Percentiles rank a stretch among this genome's conserved stretches.
These are phyloP conservation scores for Colistium nudipinnis DNA, from an alignment of 2,113 vertebrate species.

Conservation along the genomic window DNA sequence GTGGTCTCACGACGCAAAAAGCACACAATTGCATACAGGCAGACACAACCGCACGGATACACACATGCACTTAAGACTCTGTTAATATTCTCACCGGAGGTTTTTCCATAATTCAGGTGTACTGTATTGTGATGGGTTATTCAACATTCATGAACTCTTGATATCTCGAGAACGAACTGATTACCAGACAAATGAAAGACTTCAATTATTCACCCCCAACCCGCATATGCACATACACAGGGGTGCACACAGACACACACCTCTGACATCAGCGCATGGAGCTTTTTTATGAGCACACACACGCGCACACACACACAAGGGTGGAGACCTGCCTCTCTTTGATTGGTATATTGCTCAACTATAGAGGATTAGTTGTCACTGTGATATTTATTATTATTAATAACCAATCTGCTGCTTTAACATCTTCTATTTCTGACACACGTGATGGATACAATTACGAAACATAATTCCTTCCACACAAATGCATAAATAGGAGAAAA, in stretches of 20 bases:
- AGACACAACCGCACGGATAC: slow-evolving; percentile 52
- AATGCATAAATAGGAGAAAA: not conserved
- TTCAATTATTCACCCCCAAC: slow-evolving; percentile 96
- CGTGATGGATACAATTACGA: slow-evolving; percentile 35
- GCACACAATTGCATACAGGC: slow-evolving; percentile 47
- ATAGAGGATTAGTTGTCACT: slow-evolving; percentile 60
- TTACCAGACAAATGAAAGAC: slow-evolving; percentile 99
- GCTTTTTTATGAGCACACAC: slow-evolving; percentile 44
- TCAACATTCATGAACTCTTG: slow-evolving; percentile 99
- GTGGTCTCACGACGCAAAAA: slow-evolving; percentile 42
- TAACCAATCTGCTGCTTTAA: slow-evolving; percentile 67
- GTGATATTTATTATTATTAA: slow-evolving; percentile 77
- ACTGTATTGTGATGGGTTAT: slow-evolving; percentile 99
- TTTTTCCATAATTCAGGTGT: slow-evolving; percentile 99
- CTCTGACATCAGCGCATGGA: slow-evolving; percentile 36
- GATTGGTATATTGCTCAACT: slow-evolving; percentile 47
- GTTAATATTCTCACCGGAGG: slow-evolving; percentile 96
- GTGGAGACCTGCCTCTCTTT: slow-evolving; percentile 51
- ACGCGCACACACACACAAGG: slow-evolving; percentile 18
- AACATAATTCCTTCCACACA: not conserved
- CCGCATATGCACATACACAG: slow-evolving; percentile 73
- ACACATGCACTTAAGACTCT: slow-evolving; percentile 78
- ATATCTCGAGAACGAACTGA: slow-evolving; percentile 98
- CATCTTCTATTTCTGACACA: slow-evolving; percentile 43
- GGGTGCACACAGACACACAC: slow-evolving; percentile 26